Conservation (phyloP, 2,797 vertebrate genomes). For the Oreochromis grahami region DNA sequence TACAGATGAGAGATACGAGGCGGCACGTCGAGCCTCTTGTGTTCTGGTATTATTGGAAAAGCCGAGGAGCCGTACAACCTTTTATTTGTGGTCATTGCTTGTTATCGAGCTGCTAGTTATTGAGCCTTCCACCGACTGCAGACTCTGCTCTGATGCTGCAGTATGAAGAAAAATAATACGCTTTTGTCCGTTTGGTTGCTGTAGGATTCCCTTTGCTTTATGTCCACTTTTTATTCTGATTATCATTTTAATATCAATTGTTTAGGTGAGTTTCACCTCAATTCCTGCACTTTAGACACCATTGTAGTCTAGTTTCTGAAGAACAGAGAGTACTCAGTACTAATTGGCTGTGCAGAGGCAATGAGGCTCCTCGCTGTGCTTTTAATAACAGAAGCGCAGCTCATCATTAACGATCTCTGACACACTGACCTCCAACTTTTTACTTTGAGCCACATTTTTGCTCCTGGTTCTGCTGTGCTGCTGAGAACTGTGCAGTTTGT, state of each 20-base stretch:
- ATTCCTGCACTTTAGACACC: not conserved
- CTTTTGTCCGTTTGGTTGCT: not conserved
- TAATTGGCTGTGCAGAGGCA: not conserved
- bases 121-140: not conserved
- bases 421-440: not conserved
- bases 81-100: slow-evolving; percentile 6
- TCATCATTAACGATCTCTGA: not conserved
- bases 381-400: not conserved
- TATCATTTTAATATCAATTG: not conserved
- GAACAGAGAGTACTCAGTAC: not conserved
- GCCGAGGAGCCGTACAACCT: slow-evolving; percentile 2
- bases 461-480: not conserved
- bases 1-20: not conserved
- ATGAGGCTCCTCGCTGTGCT: not conserved
- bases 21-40: not conserved
- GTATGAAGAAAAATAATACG: not conserved
- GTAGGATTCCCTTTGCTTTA: not conserved
- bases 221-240: not conserved
- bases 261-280: not conserved
- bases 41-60: slow-evolving; percentile 25
- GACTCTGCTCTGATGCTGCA: not conserved
- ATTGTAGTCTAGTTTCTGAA: not conserved
- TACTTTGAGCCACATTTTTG: not conserved
- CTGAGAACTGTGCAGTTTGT: not conserved
- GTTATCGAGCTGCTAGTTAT: not conserved